Percentiles rank a stretch among this genome's conserved stretches.
These are phyloP conservation scores for Daktulosphaira vitifoliae DNA, from an alignment of 1,140 invertebrate genomes.

Conservation along the genomic window DNA sequence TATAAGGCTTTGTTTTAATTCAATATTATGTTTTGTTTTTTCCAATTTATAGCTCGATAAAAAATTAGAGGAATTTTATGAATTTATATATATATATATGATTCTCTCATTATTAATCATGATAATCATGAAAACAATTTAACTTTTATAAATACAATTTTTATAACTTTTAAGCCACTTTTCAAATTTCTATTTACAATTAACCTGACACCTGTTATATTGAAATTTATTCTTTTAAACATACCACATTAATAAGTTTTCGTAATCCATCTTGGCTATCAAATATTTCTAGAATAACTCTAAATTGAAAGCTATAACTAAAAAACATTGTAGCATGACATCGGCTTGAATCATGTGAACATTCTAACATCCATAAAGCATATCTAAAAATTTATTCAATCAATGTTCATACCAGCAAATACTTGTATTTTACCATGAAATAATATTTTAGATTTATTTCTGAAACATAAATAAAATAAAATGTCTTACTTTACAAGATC, in stretches of 20 bases:
- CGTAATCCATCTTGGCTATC: slow-evolving; percentile 84
- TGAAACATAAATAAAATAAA: not conserved
- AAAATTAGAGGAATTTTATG: not conserved
- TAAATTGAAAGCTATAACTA: slow-evolving; percentile 83
- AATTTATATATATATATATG: too few relatives aligned
- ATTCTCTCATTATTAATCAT: too few relatives aligned
- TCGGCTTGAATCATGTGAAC: slow-evolving; percentile 89
- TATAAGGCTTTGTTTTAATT: not conserved
- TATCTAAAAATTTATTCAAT: slow-evolving; percentile 50
- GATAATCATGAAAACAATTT: too few relatives aligned
- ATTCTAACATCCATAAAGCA: slow-evolving; percentile 86
- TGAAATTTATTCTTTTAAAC: too few relatives aligned
- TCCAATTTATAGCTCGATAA: not conserved
- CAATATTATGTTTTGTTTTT: not conserved
- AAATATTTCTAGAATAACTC: slow-evolving; percentile 84
- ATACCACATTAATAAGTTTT: slow-evolving; percentile 85
- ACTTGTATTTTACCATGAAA: too few relatives aligned
- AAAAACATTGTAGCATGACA: slow-evolving; percentile 98
- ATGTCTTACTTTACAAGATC: slow-evolving; percentile 63
- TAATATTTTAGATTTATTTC: too few relatives aligned
- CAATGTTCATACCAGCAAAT: not conserved
- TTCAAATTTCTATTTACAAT: too few relatives aligned
- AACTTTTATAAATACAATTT: slow-evolving; percentile 2
- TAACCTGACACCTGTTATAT: too few relatives aligned
- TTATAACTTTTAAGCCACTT: not conserved